Conservation (phyloP, 1,140 invertebrate species). For the Dinoponera quadriceps region DNA sequence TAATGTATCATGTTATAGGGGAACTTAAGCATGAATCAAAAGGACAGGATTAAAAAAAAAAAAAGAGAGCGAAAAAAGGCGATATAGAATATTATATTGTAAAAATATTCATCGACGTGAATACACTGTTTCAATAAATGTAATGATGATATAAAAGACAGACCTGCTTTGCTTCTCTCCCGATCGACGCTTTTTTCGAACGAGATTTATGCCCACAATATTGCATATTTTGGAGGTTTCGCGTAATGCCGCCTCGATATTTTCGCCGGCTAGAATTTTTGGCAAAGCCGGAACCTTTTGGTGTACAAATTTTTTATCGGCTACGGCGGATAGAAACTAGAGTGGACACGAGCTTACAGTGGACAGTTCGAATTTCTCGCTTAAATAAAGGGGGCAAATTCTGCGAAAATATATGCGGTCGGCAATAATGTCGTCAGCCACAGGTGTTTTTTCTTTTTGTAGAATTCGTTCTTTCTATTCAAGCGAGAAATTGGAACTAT, state of each 20-base stretch:
- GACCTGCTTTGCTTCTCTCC: conserved; percentile 42
- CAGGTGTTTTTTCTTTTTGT: neutral
- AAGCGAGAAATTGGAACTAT: neutral
- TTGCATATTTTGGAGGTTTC: neutral
- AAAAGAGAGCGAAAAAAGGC: conserved; percentile 47
- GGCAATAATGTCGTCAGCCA: neutral
- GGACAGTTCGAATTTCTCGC: neutral
- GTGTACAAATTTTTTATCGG: conserved; percentile 6
- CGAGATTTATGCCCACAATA: neutral
- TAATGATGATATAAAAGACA: conserved; percentile 77
- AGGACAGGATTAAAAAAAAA: conserved; percentile 38
- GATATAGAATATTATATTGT: conserved; percentile 73
- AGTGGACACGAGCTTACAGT: neutral
- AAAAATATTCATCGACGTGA: conserved; percentile 80
- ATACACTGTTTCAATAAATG: conserved; percentile 82
- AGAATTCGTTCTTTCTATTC: neutral
- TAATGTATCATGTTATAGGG: conserved; percentile 76
- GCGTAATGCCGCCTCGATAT: neutral
- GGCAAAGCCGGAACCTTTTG: neutral
- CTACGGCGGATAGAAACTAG: neutral
- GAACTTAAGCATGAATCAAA: conserved; percentile 65
- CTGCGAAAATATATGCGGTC: neutral
- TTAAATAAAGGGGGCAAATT: neutral
- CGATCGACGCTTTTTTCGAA: conserved; percentile 17
- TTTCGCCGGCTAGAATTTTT: neutral